These are phyloP conservation scores for Penaeus monodon DNA, from an alignment of 2,888 invertebrate genomes.

Conservation along the genomic window DNA sequence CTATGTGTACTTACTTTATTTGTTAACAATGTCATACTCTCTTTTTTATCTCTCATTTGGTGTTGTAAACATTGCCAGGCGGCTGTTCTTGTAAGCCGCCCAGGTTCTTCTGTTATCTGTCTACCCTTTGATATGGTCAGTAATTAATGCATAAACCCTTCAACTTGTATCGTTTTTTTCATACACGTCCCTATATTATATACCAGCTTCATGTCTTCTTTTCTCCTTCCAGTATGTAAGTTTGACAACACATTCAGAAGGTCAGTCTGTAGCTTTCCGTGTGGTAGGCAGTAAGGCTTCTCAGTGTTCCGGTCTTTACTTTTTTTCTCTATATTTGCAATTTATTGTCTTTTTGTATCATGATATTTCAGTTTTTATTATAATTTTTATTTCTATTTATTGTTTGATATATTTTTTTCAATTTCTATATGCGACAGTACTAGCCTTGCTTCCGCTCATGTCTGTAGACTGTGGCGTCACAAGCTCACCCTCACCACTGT, in stretches of 20 bases:
- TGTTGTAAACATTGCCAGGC: slow-evolving; percentile 8
- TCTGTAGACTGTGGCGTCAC: background rate
- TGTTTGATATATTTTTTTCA: background rate
- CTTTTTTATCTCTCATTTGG: slow-evolving; percentile 4
- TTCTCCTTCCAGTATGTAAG: slow-evolving; percentile 62
- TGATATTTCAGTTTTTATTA: background rate
- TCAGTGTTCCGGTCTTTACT: background rate
- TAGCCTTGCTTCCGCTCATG: background rate
- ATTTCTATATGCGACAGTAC: background rate
- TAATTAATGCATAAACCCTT: slow-evolving; percentile 34
- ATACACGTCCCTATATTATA: slow-evolving; percentile 31
- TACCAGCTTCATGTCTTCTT: slow-evolving; percentile 43
- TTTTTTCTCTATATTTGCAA: slow-evolving; percentile 1
- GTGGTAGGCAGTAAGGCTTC: slow-evolving; percentile 35
- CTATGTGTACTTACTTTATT: background rate
- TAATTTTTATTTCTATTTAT: background rate
- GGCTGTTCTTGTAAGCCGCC: background rate
- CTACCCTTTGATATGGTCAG: slow-evolving; percentile 26
- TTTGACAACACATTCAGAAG: slow-evolving; percentile 52
- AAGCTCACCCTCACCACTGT: slow-evolving; percentile 3
- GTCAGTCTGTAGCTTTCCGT: slow-evolving; percentile 53
- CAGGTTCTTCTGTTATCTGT: slow-evolving; percentile 30
- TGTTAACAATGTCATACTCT: slow-evolving; percentile 16
- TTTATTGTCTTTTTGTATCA: slow-evolving; percentile 2
- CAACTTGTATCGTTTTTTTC: slow-evolving; percentile 17